These are phyloP conservation scores for Aphelenchoides fujianensis DNA, from an alignment of 1,140 invertebrate species.

Conservation along the genomic window DNA sequence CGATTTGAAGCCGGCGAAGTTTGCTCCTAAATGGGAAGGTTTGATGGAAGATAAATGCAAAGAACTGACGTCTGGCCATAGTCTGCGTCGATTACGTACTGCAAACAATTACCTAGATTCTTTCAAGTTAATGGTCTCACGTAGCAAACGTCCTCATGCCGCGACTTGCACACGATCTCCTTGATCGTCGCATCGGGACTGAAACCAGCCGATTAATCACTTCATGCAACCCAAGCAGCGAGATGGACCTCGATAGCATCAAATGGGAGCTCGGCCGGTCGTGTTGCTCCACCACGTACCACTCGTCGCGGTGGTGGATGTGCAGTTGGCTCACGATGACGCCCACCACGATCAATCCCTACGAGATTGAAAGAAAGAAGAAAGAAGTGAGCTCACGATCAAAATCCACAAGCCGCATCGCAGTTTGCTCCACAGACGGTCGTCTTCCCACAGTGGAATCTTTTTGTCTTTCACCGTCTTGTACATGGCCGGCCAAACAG, in stretches of 20 bases:
- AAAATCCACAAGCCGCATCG: background rate
- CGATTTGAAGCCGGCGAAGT: conserved; percentile 8
- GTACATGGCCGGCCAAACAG: too few relatives aligned
- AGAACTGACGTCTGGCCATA: background rate
- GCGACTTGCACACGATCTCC: conserved; percentile 10
- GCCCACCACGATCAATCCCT: background rate
- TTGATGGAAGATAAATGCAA: background rate
- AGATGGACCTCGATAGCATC: background rate
- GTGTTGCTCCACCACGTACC: background rate
- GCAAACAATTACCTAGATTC: too few relatives aligned
- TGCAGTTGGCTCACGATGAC: background rate
- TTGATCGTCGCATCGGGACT: background rate
- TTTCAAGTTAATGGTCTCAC: too few relatives aligned
- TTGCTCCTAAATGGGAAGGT: background rate
- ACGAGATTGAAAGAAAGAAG: background rate
- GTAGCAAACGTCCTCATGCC: background rate
- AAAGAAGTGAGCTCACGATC: background rate
- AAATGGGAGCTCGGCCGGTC: background rate
- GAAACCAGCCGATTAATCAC: too few relatives aligned
- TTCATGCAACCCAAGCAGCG: too few relatives aligned
- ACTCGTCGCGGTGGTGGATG: background rate
- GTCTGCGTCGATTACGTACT: background rate
- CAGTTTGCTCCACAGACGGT: background rate
- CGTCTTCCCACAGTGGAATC: background rate
- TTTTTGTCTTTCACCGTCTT: background rate